A percentile compares a stretch with the other conserved stretches of the same genome.
Conservation (phyloP, 1,140 invertebrate species). For the Cydia fagiglandana region DNA sequence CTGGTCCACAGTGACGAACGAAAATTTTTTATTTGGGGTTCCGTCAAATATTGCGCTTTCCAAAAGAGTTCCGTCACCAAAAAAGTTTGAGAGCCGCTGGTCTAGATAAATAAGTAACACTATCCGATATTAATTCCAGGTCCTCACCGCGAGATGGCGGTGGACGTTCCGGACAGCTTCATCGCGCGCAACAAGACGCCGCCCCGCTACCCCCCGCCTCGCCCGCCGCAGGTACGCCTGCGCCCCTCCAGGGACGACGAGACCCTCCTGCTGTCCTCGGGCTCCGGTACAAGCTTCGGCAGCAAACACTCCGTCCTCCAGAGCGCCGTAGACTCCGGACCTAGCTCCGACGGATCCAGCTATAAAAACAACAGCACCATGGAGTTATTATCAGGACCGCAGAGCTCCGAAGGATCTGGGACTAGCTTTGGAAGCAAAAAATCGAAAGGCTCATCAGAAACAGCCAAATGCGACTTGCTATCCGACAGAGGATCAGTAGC, state of each 20-base stretch:
- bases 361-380: slow-evolving; percentile 76
- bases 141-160: slow-evolving; percentile 97
- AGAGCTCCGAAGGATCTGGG: slow-evolving; percentile 75
- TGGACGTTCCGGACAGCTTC: slow-evolving; percentile 98
- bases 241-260: slow-evolving; percentile 71
- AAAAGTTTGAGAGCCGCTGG: no score
- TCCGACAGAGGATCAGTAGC: slow-evolving; percentile 63
- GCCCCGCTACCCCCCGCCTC: slow-evolving; percentile 92
- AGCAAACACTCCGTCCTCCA: slow-evolving; percentile 22
- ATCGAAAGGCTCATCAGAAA: slow-evolving; percentile 78
- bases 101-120: no score
- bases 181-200: slow-evolving; percentile 94
- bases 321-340: slow-evolving; percentile 52
- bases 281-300: slow-evolving; percentile 65
- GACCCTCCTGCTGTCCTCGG: slow-evolving; percentile 63
- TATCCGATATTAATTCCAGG: slow-evolving; percentile 72
- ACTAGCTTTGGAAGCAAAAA: slow-evolving; percentile 79
- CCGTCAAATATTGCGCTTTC: no score
- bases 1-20: no score
- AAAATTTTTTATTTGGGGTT: no score
- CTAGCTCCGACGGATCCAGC: slow-evolving; percentile 38
- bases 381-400: slow-evolving; percentile 65
- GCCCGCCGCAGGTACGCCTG: slow-evolving; percentile 80
- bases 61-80: no score
- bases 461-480: slow-evolving; percentile 69